Percentiles rank a stretch among this genome's conserved stretches.
These are phyloP conservation scores for Penaeus indicus DNA, from an alignment of 1,140 invertebrate genomes.

Conservation along the genomic window DNA sequence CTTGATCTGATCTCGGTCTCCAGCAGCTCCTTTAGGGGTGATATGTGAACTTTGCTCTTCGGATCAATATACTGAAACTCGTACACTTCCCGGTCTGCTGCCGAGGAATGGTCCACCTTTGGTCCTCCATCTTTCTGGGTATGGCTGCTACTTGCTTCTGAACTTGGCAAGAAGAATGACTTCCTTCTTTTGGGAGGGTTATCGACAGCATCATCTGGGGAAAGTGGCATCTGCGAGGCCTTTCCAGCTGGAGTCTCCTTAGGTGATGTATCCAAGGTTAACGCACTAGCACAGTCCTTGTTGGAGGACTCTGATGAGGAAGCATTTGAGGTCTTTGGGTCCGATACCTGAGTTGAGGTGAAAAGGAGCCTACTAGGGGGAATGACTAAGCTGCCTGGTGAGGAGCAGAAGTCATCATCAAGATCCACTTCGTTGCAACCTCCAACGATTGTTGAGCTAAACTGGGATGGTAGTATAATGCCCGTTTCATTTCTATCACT, in stretches of 20 bases:
- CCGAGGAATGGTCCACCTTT: not conserved
- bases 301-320: too few relatives aligned
- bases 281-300: not conserved
- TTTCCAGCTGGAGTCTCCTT: not conserved
- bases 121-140: not conserved
- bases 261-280: not conserved
- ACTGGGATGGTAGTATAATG: not conserved
- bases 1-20: too few relatives aligned
- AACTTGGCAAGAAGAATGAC: not conserved
- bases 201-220: not conserved
- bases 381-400: not conserved
- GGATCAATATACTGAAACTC: too few relatives aligned
- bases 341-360: constrained; percentile 41
- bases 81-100: too few relatives aligned
- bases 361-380: constrained; percentile 13
- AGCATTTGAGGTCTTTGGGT: not conserved
- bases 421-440: not conserved
- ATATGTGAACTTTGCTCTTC: too few relatives aligned
- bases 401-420: not conserved
- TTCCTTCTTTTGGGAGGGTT: constrained; percentile 32
- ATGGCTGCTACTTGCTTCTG: not conserved
- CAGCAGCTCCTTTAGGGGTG: too few relatives aligned
- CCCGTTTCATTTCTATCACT: too few relatives aligned
- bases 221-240: not conserved
- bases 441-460: not conserved